Conservation (phyloP, 2,888 invertebrate species). For the Drosophila trichaetosa region DNA sequence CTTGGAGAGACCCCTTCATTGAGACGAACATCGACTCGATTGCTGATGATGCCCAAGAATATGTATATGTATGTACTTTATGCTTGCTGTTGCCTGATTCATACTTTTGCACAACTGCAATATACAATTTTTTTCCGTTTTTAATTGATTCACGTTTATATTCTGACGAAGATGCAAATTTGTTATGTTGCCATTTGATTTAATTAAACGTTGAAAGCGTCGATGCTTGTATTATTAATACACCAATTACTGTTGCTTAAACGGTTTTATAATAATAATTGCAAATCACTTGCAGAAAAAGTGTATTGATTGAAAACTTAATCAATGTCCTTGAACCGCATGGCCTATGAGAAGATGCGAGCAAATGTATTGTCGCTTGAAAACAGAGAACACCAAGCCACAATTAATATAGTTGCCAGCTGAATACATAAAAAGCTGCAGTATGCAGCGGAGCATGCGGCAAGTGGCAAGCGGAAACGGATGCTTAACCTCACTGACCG, state of each 20-base stretch:
- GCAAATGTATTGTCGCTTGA: not conserved
- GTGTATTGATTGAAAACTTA: conserved; percentile 40
- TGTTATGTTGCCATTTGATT: conserved; percentile 15
- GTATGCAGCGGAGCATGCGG: not conserved
- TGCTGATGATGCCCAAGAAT: not conserved
- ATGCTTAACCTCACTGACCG: conserved; percentile 59
- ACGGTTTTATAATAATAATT: conserved; percentile 41
- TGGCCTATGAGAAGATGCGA: not conserved
- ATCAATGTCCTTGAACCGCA: conserved; percentile 3
- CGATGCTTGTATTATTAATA: conserved; percentile 34
- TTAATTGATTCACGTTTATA: not conserved
- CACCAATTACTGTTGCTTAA: conserved; percentile 50
- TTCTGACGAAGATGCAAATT: not conserved
- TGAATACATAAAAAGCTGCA: conserved; percentile 38
- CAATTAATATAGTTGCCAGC: conserved; percentile 69
- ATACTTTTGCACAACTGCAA: not conserved
- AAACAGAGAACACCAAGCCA: conserved; percentile 31
- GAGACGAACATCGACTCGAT: not conserved
- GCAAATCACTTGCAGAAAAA: conserved; percentile 47
- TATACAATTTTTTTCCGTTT: not conserved
- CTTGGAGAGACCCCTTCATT: rapidly evolving
- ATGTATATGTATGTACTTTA: not conserved
- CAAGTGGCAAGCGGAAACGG: conserved; percentile 54
- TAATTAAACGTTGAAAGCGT: conserved; percentile 42
- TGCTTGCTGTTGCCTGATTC: not conserved